phyloP scores from a whole-genome alignment of 2,113 vertebrate species.

The Strigops habroptila region DNA sequence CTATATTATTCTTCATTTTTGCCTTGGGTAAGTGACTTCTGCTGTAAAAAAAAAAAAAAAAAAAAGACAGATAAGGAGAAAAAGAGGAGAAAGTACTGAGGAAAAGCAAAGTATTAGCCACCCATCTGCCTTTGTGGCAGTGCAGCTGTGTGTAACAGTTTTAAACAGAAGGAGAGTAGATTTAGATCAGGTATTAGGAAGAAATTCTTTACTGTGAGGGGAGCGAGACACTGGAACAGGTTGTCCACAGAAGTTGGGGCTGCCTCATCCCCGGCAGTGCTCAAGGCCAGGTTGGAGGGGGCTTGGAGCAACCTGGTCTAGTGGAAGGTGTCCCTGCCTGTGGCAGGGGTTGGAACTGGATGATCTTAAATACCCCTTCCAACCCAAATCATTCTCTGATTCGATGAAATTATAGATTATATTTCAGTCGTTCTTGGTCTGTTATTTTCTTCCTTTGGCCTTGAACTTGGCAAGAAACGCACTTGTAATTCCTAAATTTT shows the following conservation, averaged over 20 bases:
- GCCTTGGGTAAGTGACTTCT: not conserved
- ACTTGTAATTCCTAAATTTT: not conserved
- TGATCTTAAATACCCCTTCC: too few relatives aligned
- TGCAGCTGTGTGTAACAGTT: not conserved
- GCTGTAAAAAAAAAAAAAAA: not conserved
- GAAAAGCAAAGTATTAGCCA: not conserved
- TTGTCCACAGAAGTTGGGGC: too few relatives aligned
- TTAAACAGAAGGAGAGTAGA: not conserved
- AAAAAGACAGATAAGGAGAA: not conserved
- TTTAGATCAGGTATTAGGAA: not conserved
- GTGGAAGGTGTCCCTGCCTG: too few relatives aligned
- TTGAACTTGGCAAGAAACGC: not conserved
- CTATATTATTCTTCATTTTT: not conserved
- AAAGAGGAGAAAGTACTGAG: not conserved
- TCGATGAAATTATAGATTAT: too few relatives aligned
- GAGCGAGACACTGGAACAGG: too few relatives aligned
- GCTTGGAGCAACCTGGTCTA: too few relatives aligned
- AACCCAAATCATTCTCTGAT: too few relatives aligned
- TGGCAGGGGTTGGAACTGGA: too few relatives aligned
- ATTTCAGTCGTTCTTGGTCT: not conserved
- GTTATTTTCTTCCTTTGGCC: not conserved
- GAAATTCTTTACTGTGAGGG: not conserved
- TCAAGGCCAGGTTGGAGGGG: too few relatives aligned
- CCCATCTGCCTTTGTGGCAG: not conserved
- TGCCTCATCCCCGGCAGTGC: too few relatives aligned